Base-by-base conservation (phyloP, 2,797 vertebrate genomes). In the Macropus fuliginosus region DNA sequence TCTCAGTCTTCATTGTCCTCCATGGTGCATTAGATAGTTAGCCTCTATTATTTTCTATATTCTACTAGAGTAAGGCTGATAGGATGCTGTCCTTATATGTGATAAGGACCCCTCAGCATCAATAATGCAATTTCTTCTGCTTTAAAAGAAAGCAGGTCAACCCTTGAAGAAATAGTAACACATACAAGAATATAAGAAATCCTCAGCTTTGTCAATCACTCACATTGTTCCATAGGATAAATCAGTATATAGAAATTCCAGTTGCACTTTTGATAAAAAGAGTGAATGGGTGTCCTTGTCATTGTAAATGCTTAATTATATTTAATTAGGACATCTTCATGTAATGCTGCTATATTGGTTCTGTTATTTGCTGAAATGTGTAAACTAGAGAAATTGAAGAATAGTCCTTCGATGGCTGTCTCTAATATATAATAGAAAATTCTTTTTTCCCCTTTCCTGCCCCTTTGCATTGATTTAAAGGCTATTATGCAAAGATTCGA, bases 31-130 rank as follows among this genome's bases (percentile, higher is more conserved):
- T 91, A 81, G 52, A 92, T 90, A 93, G 50, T 52, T 34, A n/a
- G n/a, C n/a, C 91, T 95, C 92, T 90, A 96, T 97, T 91, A 97
- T 95, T 66, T 91, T 31, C 9, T 94, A n/a, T n/a, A 81, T 81
- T 21, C 66, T 81, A 46, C 16, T 6, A 81, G n/a, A 40, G n/a
- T 81, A 81, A 21, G n/a, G 16, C n/a, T 74, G 95, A 29, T 92
- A 92, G n/a, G 94, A 90, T 50, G 14, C 55, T 97, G 94, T 91
- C 66, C 59, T 93, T 93, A 8, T 46, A 24, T 40, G 18, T 40
- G 66, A 81, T 46, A 81, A 81, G 24, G 18, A 46, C 66, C 6
- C n/a, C n/a, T 81, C 66, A 24, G 21, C n/a, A 46, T 10, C n/a
- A 40, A 10, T 74, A 40, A 74, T 74, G 21, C 66, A 18, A 81